A percentile compares a stretch with the other conserved stretches of the same genome.
Evolutionary conservation across 2,888 invertebrate genomes (phyloP).

Genomic region (Drosophila basisetae): DNA sequence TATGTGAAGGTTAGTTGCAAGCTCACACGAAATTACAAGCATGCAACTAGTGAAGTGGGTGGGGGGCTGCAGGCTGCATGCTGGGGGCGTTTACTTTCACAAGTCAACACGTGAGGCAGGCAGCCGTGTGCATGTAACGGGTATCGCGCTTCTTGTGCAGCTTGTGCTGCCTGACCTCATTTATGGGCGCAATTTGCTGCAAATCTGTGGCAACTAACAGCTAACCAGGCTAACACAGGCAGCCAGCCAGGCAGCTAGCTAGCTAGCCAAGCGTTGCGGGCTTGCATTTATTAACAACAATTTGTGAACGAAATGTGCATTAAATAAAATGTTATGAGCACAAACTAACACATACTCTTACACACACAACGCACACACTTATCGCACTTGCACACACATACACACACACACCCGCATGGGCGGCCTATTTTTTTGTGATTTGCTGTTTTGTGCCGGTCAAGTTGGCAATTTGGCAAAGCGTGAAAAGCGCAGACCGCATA

Average conservation of each 20-base stretch:
- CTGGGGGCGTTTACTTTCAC: conserved; percentile 74
- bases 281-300: conserved; percentile 77
- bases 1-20: conserved; percentile 78
- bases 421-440: conserved; percentile 45
- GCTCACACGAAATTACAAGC: conserved; percentile 73
- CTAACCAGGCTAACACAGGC: conserved; percentile 45
- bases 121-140: conserved; percentile 56
- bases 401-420: conserved; percentile 17
- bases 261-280: conserved; percentile 53
- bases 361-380: conserved; percentile 17
- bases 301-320: conserved; percentile 77
- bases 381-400: neutral
- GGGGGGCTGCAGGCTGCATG: neutral
- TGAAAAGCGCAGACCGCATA: conserved; percentile 69
- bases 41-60: conserved; percentile 5
- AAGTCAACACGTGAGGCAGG: conserved; percentile 75
- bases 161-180: conserved; percentile 72
- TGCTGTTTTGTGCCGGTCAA: conserved; percentile 70
- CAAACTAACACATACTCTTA: conserved; percentile 41
- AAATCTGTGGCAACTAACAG: conserved; percentile 74
- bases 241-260: neutral
- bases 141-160: conserved; percentile 70
- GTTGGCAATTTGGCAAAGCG: conserved; percentile 81
- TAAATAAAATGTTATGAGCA: conserved; percentile 78
- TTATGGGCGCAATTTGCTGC: conserved; percentile 76